Evolutionary conservation across 2,888 invertebrate species (phyloP).

Genomic region (Heteromurus nitidus): DNA sequence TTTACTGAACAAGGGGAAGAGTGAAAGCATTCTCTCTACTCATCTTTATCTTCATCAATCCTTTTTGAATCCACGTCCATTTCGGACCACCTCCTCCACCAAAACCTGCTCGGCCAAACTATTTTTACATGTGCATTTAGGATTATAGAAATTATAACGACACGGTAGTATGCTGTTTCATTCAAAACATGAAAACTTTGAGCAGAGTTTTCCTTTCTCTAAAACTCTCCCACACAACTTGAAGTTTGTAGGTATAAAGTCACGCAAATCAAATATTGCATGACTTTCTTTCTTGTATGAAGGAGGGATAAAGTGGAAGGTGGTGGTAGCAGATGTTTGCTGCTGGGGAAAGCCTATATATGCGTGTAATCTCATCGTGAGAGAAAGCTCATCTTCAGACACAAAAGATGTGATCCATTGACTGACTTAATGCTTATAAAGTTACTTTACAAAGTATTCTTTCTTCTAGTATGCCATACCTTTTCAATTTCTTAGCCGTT

Average conservation of each 20-base stretch:
- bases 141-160: too few species aligned
- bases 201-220: slow-evolving; percentile 30
- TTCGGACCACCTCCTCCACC: neutral
- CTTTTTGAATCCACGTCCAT: slow-evolving; percentile 5
- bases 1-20: slow-evolving; percentile 34
- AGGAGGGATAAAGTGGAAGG: neutral
- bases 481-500: neutral
- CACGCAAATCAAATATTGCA: too few species aligned
- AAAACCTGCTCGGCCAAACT: too few species aligned
- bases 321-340: slow-evolving; percentile 58
- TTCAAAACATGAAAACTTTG: slow-evolving; percentile 21
- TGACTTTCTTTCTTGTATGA: slow-evolving; percentile 1
- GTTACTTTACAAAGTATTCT: neutral
- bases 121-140: too few species aligned
- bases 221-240: too few species aligned
- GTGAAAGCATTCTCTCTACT: slow-evolving; percentile 28
- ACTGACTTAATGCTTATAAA: neutral
- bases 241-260: too few species aligned
- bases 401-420: neutral
- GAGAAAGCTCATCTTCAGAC: slow-evolving; percentile 44
- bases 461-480: neutral
- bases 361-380: slow-evolving; percentile 22
- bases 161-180: neutral
- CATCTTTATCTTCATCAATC: slow-evolving; percentile 57
- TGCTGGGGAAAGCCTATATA: slow-evolving; percentile 18